These are phyloP conservation scores for Passer domesticus DNA, from an alignment of 2,113 vertebrate genomes.

Conservation along the genomic window DNA sequence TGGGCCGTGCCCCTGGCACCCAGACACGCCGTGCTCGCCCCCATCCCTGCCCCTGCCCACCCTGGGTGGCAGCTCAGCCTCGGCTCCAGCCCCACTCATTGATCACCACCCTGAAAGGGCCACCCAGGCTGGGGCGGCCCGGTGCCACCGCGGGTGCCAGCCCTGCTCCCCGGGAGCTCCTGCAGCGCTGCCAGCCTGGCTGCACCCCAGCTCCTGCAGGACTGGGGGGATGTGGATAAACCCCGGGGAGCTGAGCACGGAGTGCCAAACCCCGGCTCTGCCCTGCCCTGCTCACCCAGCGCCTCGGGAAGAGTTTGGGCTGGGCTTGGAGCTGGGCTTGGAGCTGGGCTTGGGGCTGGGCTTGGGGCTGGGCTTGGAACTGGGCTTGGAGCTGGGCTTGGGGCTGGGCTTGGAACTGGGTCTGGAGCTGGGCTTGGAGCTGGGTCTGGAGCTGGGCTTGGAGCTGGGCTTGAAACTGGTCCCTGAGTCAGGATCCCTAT, in stretches of 20 bases:
- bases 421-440: rapidly evolving
- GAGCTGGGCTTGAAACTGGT: no score
- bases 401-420: background rate
- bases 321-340: rapidly evolving
- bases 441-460: no score
- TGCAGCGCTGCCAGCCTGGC: background rate
- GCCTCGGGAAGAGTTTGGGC: background rate
- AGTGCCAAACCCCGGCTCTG: background rate
- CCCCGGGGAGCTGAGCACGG: rapidly evolving
- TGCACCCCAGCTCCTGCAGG: background rate
- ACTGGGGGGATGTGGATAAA: background rate
- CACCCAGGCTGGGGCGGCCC: slow-evolving; percentile 13
- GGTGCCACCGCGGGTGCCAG: background rate
- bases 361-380: rapidly evolving
- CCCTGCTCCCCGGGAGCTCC: background rate
- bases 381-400: rapidly evolving
- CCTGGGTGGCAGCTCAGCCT: background rate
- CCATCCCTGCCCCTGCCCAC: background rate
- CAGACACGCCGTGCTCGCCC: background rate
- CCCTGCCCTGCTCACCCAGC: rapidly evolving
- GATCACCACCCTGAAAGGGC: background rate
- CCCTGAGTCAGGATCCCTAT: no score
- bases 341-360: background rate
- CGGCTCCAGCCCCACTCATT: background rate
- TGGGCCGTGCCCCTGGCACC: background rate